Conservation (phyloP, 2,888 invertebrate species). For the Azorinus chamasolen region DNA sequence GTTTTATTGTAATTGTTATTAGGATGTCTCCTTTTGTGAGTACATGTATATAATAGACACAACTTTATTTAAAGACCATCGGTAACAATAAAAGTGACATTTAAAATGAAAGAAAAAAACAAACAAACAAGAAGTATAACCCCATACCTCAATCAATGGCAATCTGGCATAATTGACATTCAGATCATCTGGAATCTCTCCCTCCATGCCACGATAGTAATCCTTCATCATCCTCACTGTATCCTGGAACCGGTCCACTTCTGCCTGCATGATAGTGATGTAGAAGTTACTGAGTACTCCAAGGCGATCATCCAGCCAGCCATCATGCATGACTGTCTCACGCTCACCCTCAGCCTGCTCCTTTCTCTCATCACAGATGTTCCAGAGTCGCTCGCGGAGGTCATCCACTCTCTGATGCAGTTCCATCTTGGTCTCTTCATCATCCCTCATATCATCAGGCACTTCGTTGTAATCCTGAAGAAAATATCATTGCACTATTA, state of each 20-base stretch:
- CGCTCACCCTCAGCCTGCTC: conserved; percentile 84
- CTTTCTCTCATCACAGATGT: conserved; percentile 85
- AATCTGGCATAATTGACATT: conserved; percentile 82
- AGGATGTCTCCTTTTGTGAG: no score
- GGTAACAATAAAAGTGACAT: no score
- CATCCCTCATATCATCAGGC: conserved; percentile 85
- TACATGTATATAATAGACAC: no score
- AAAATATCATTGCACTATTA: neutral
- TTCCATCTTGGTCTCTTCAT: conserved; percentile 85
- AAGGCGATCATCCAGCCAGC: conserved; percentile 86
- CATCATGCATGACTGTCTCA: conserved; percentile 82
- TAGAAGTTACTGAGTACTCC: conserved; percentile 85
- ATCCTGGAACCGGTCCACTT: conserved; percentile 86
- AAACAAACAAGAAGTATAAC: no score
- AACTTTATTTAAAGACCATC: no score
- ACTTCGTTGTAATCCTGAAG: conserved; percentile 85
- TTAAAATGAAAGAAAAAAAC: no score
- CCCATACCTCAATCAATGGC: conserved; percentile 84
- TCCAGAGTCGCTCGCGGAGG: conserved; percentile 85
- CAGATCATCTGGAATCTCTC: conserved; percentile 84
- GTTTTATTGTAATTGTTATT: no score
- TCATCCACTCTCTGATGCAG: conserved; percentile 86
- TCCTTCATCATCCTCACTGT: conserved; percentile 85
- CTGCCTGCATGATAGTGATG: conserved; percentile 85
- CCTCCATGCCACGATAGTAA: conserved; percentile 86